Evolutionary conservation across 30 jellyfish, hydroid and myxozoan species (phyloP).

Genomic region (Cassiopea andromeda): DNA sequence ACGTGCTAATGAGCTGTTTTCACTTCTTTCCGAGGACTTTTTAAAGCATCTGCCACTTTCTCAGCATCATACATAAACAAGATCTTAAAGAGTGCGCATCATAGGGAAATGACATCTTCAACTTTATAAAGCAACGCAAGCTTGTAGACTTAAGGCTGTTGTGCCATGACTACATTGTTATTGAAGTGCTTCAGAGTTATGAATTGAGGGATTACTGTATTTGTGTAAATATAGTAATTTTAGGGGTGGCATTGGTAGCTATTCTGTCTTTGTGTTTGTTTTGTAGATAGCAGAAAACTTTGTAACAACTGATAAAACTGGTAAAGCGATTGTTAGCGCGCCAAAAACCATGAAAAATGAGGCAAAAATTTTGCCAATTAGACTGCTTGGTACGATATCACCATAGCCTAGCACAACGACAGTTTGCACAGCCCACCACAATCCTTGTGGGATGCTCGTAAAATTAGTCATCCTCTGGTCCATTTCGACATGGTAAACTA

Average conservation of each 20-base stretch:
- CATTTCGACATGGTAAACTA: conserved; percentile 76
- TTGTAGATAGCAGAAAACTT: conserved; percentile 78
- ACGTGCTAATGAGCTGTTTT: not conserved
- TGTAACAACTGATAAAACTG: conserved; percentile 96
- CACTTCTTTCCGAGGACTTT: not conserved
- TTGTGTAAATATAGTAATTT: not conserved
- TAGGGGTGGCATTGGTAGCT: not conserved
- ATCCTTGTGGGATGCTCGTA: conserved; percentile 89
- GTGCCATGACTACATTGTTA: no score
- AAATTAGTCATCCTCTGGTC: conserved; percentile 47
- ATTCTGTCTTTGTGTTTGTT: conserved; percentile 18
- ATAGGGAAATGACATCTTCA: no score
- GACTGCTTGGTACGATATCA: conserved; percentile 86
- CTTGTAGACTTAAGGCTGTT: no score
- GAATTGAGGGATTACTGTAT: no score
- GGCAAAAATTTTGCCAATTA: conserved; percentile 87
- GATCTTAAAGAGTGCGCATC: no score
- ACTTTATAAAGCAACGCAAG: no score
- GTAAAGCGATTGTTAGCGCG: conserved; percentile 94
- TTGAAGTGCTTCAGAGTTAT: no score
- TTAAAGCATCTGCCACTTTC: not conserved
- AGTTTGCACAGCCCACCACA: conserved; percentile 99
- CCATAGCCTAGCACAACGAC: conserved; percentile 97
- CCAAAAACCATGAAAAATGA: conserved; percentile 95
- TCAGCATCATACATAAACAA: no score